Conservation (phyloP, 2,797 vertebrate species). For the Austrolebias charrua region DNA sequence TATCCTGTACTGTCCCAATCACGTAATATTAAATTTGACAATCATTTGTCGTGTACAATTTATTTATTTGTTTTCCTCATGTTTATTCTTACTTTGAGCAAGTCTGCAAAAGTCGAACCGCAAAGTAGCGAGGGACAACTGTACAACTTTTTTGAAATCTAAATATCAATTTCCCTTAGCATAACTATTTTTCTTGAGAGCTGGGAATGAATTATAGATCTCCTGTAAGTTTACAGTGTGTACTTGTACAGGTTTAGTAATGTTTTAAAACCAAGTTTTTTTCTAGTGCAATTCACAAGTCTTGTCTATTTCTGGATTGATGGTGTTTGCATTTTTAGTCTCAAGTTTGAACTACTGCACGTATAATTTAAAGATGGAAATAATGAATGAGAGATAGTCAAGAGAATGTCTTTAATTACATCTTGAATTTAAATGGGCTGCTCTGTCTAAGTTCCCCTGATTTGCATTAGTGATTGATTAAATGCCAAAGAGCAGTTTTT, state of each 20-base stretch:
- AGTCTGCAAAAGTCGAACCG: too few relatives aligned
- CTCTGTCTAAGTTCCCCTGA: conserved; percentile 35
- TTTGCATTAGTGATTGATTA: conserved; percentile 52
- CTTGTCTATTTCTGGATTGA: not conserved
- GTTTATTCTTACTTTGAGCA: too few relatives aligned
- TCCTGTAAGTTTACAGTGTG: not conserved
- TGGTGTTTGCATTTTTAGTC: not conserved
- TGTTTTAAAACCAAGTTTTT: not conserved
- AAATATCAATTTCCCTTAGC: not conserved
- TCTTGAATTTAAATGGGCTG: conserved; percentile 16
- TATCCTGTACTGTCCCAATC: too few relatives aligned
- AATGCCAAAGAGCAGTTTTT: conserved; percentile 25
- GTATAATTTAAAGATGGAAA: not conserved
- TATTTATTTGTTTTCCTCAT: too few relatives aligned
- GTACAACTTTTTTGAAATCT: not conserved
- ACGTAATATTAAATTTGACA: too few relatives aligned
- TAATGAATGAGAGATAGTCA: not conserved
- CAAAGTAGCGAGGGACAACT: not conserved
- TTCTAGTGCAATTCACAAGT: too few relatives aligned
- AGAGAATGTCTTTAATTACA: conserved; percentile 13
- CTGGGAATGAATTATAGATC: not conserved
- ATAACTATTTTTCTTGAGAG: conserved; percentile 4
- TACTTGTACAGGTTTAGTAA: not conserved
- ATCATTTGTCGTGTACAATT: too few relatives aligned
- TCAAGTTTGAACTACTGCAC: not conserved